Evolutionary conservation across 2,888 invertebrate genomes (phyloP).

Genomic region (Campopleginae sp.): DNA sequence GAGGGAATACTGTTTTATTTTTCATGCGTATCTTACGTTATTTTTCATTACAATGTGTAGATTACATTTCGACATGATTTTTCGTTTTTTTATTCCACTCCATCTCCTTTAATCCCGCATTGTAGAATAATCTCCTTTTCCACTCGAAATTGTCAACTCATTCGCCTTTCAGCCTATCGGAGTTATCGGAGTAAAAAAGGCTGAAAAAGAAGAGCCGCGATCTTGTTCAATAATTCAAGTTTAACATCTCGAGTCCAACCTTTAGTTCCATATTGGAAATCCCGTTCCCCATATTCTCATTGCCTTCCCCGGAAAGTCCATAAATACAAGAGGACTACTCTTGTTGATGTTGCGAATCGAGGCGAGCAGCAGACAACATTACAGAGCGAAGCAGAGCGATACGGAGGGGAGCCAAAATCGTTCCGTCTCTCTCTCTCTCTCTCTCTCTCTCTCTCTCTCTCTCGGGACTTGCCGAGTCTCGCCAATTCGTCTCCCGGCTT

Average conservation of each 20-base stretch:
- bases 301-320: constrained; percentile 39
- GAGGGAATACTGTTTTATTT: not conserved
- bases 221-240: constrained; percentile 24
- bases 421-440: constrained; percentile 17
- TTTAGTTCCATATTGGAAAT: constrained; percentile 42
- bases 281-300: constrained; percentile 15
- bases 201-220: not conserved
- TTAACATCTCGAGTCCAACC: constrained; percentile 21
- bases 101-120: not conserved
- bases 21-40: not conserved
- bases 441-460: constrained; percentile 14
- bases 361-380: constrained; percentile 30
- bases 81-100: not conserved
- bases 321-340: constrained; percentile 38
- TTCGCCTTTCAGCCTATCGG: not conserved
- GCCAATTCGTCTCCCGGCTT: constrained; percentile 63
- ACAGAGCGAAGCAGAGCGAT: constrained; percentile 28
- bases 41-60: not conserved
- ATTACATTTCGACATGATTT: not conserved
- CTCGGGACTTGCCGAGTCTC: constrained; percentile 36
- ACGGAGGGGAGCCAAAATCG: constrained; percentile 46
- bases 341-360: constrained; percentile 45
- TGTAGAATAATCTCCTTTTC: not conserved
- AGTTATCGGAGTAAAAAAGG: not conserved
- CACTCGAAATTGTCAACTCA: not conserved